phyloP scores from a whole-genome alignment of 2,113 vertebrate species.

The Trinectes maculatus region DNA sequence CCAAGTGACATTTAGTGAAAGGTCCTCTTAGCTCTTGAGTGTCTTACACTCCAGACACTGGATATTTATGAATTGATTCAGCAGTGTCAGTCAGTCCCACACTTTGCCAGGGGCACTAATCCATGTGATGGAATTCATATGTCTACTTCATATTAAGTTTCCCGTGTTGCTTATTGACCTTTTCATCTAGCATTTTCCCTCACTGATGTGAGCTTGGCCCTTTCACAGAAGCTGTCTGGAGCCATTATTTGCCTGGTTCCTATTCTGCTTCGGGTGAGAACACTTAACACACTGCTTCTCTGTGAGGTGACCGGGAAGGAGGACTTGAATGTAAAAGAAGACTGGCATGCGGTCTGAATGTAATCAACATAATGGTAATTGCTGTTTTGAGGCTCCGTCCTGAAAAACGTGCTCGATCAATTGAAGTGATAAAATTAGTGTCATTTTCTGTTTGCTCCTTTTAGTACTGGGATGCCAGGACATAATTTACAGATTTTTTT shows the following conservation, averaged over 20 bases:
- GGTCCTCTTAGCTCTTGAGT: conserved; percentile 61
- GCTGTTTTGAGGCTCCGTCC: background rate
- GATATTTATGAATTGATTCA: conserved; percentile 81
- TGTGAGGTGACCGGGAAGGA: conserved; percentile 10
- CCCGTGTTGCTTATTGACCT: conserved; percentile 80
- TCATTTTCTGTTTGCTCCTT: background rate
- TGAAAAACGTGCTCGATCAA: background rate
- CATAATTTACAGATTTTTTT: too few relatives aligned
- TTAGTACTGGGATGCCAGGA: too few relatives aligned
- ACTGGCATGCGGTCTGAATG: background rate
- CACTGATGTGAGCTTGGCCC: conserved; percentile 63
- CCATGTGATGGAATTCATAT: conserved; percentile 79
- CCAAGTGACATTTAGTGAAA: conserved; percentile 78
- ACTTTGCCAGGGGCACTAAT: conserved; percentile 78
- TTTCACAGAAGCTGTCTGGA: conserved; percentile 63
- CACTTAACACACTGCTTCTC: conserved; percentile 36
- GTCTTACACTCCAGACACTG: conserved; percentile 54
- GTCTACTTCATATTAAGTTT: conserved; percentile 82
- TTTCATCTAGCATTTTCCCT: conserved; percentile 76
- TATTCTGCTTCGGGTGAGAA: conserved; percentile 62
- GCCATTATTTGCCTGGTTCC: conserved; percentile 67
- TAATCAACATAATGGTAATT: conserved; percentile 15
- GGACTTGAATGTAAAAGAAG: conserved; percentile 9
- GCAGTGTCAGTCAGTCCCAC: conserved; percentile 68
- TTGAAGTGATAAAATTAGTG: background rate